phyloP scores from a whole-genome alignment of 2,888 invertebrate genomes.

The Parthenolecanium corni region DNA sequence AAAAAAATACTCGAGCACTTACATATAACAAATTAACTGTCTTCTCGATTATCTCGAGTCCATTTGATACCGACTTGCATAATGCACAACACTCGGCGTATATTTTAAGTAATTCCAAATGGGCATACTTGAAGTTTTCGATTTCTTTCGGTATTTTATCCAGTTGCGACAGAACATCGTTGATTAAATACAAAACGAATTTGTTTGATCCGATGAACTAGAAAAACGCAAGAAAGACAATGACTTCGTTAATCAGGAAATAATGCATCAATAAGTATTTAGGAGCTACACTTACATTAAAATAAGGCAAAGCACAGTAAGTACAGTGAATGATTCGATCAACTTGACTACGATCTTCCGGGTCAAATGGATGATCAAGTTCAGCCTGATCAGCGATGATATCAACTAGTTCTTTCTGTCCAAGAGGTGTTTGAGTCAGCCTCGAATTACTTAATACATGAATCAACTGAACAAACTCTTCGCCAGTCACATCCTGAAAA shows the following conservation, averaged over 20 bases:
- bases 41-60: constrained; percentile 59
- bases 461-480: constrained; percentile 85
- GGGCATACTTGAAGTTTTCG: constrained; percentile 48
- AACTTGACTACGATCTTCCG: constrained; percentile 57
- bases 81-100: constrained; percentile 73
- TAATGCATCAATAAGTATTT: constrained; percentile 1
- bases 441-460: constrained; percentile 69
- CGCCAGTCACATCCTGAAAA: constrained; percentile 72
- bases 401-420: constrained; percentile 76
- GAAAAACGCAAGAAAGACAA: not conserved
- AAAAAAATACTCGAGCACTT: constrained; percentile 36
- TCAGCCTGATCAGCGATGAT: constrained; percentile 78
- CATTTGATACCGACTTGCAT: constrained; percentile 63
- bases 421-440: constrained; percentile 65
- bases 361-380: constrained; percentile 46
- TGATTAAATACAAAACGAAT: constrained; percentile 73
- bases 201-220: constrained; percentile 48
- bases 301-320: constrained; percentile 71
- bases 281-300: constrained; percentile 45
- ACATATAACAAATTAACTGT: constrained; percentile 70
- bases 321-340: constrained; percentile 76
- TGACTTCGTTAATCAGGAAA: not conserved
- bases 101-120: constrained; percentile 70
- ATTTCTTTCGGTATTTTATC: constrained; percentile 53
- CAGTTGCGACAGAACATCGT: constrained; percentile 64